Evolutionary conservation across 2,797 vertebrate species (phyloP).

Genomic region (Anguilla pacifica): DNA sequence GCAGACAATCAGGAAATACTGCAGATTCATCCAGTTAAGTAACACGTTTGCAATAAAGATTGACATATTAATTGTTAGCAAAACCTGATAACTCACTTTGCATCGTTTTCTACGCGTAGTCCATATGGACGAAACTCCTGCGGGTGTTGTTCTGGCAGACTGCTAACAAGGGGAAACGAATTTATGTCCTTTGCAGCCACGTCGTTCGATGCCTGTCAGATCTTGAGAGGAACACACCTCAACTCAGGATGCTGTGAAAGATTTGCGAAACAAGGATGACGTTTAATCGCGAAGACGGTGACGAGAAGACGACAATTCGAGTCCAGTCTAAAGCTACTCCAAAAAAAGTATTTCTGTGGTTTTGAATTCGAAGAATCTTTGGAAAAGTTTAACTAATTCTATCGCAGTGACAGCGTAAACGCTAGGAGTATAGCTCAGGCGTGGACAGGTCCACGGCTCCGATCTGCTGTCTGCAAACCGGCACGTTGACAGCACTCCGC

Average conservation of each 20-base stretch:
- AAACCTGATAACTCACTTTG: conserved; percentile 16
- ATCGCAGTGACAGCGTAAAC: background rate
- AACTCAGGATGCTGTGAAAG: conserved; percentile 19
- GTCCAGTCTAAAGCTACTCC: background rate
- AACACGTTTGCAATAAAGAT: background rate
- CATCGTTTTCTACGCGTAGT: conserved; percentile 16
- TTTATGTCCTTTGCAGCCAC: conserved; percentile 19
- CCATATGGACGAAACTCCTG: background rate
- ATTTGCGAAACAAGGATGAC: background rate
- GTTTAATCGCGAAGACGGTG: background rate
- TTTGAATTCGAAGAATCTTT: background rate
- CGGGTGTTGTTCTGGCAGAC: background rate
- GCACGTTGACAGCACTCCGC: conserved; percentile 64
- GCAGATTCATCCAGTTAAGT: conserved; percentile 4
- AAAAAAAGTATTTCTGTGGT: background rate
- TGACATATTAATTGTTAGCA: background rate
- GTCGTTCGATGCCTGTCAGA: conserved; percentile 20
- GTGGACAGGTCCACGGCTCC: background rate
- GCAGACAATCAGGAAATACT: conserved; percentile 1
- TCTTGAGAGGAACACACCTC: conserved; percentile 27
- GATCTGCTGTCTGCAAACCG: conserved; percentile 27
- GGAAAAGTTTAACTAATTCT: conserved; percentile 20
- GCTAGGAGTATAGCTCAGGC: background rate
- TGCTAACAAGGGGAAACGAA: background rate
- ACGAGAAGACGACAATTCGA: background rate